A percentile compares a stretch with the other conserved stretches of the same genome.
phyloP scores from a whole-genome alignment of 2,797 vertebrate genomes.

The Rhinogobio ventralis region DNA sequence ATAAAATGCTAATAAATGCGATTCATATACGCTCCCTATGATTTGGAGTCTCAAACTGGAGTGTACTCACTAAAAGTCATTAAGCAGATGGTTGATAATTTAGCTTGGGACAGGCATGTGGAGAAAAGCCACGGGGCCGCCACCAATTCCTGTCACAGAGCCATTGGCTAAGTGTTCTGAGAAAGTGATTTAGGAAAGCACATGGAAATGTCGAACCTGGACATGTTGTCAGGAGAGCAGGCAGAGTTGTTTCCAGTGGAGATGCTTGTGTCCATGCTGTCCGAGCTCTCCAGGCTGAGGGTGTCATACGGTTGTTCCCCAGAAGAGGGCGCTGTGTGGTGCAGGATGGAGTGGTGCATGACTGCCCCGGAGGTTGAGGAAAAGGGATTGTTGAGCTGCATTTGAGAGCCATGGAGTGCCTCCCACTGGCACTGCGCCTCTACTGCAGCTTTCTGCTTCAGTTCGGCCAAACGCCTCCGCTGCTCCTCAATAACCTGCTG shows the following conservation, averaged over 20 bases:
- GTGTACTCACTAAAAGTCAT: constrained; percentile 28
- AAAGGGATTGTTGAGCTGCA: constrained; percentile 69
- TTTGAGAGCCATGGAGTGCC: constrained; percentile 83
- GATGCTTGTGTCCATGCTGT: constrained; percentile 96
- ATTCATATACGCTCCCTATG: neutral
- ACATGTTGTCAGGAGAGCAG: constrained; percentile 92
- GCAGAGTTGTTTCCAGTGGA: constrained; percentile 91
- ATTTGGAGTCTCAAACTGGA: neutral
- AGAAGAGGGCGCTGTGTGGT: constrained; percentile 82
- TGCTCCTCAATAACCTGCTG: constrained; percentile 97
- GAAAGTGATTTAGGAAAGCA: constrained; percentile 1
- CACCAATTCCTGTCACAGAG: constrained; percentile 28
- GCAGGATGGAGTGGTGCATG: constrained; percentile 92
- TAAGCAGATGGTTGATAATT: constrained; percentile 56
- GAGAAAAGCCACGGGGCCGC: neutral
- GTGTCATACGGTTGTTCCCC: constrained; percentile 89
- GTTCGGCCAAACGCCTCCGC: constrained; percentile 88
- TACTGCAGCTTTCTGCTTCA: constrained; percentile 89
- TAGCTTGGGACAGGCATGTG: constrained; percentile 27
- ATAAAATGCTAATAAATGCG: neutral
- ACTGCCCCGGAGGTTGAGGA: constrained; percentile 62
- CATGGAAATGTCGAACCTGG: constrained; percentile 77
- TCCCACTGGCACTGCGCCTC: constrained; percentile 98
- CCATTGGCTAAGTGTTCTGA: constrained; percentile 8
- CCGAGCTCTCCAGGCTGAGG: constrained; percentile 95